Conservation (phyloP, 2,888 invertebrate genomes). For the Limnephilus rhombicus region DNA sequence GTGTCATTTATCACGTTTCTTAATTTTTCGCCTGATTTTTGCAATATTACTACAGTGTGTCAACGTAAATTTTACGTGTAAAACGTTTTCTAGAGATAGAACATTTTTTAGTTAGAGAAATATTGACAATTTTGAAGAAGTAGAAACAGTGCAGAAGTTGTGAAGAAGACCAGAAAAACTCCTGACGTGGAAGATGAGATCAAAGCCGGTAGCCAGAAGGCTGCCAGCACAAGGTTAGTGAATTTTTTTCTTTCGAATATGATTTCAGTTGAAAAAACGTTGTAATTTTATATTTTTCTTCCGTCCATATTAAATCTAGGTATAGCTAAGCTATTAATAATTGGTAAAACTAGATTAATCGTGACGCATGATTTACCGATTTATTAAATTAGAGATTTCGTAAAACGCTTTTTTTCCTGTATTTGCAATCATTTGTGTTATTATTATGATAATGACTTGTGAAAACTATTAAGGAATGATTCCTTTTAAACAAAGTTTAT, state of each 20-base stretch:
- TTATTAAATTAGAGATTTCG: no score
- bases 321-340: not conserved
- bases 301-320: not conserved
- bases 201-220: slow-evolving; percentile 84
- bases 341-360: no score
- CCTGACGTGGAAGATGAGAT: slow-evolving; percentile 78
- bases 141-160: slow-evolving; percentile 34
- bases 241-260: not conserved
- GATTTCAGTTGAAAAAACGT: not conserved
- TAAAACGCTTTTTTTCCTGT: no score
- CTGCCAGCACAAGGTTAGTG: slow-evolving; percentile 82
- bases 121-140: not conserved
- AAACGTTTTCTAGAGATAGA: not conserved
- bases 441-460: no score
- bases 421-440: no score
- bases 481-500: no score
- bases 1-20: not conserved
- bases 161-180: slow-evolving; percentile 46
- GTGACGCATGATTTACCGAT: no score
- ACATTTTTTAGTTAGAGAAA: not conserved
- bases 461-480: no score
- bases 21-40: not conserved
- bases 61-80: not conserved
- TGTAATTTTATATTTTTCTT: not conserved
- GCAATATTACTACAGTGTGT: slow-evolving; percentile 5